These are phyloP conservation scores for Heliocidaris erythrogramma DNA, from an alignment of 35 echinoderm and acorn worm species.

Conservation along the genomic window DNA sequence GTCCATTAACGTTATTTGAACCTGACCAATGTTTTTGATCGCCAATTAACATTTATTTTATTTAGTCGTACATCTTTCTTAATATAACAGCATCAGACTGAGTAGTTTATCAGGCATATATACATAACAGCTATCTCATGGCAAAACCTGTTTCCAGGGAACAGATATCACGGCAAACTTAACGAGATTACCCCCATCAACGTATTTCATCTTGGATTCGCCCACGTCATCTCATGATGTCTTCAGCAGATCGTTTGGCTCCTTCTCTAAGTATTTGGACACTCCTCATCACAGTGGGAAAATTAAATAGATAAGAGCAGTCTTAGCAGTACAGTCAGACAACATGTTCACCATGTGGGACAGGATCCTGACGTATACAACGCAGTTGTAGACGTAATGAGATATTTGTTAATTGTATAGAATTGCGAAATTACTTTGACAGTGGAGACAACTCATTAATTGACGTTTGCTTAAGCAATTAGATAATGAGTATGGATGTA, in stretches of 20 bases:
- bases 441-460: background rate
- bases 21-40: background rate
- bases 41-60: background rate
- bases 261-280: background rate
- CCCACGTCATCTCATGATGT: background rate
- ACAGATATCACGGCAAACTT: constrained; percentile 2
- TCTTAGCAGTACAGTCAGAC: background rate
- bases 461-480: background rate
- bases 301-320: background rate
- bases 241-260: background rate
- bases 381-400: background rate
- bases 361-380: background rate
- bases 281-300: background rate
- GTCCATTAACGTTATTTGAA: too few species aligned
- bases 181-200: background rate
- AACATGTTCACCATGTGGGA: background rate
- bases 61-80: background rate
- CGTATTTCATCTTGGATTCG: background rate
- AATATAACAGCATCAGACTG: background rate
- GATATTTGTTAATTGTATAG: background rate
- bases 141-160: background rate
- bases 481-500: background rate
- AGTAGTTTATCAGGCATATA: background rate
- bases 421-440: background rate
- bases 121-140: background rate